Base-by-base conservation (phyloP, 2,113 vertebrate species). In the Puma concolor region DNA sequence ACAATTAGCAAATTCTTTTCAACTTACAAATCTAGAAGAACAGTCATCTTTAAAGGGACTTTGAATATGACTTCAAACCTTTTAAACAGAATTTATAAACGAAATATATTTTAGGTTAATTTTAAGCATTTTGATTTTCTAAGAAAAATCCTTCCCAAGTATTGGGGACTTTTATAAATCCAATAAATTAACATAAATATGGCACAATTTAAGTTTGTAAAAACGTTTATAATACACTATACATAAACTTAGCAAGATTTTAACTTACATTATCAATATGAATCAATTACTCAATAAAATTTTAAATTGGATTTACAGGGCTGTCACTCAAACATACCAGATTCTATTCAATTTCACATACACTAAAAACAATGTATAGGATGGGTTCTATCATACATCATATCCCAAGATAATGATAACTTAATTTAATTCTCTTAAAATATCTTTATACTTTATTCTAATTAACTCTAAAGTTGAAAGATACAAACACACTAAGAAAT, bases 181-280 rank as follows among this genome's bases (percentile, higher is more conserved):
- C 5, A n/a, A 94, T 23, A 95, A 92, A 77, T 83, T 89, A 84
- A 69, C 66, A 80, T 48, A 81, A 64, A 80, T 36, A 52, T 15
- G 25, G 6, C 84, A 54, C 4, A 81, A 67, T 88, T 80, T 85
- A 74, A 92, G n/a, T n/a, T 88, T 81, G 4, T 31, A 91, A 64
- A 79, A 84, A 95, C 80, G 3, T 74, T 91, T 6, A 85, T 77
- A 77, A 91, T 36, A 8, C 23, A 48, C 7, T 79, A 2, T 64
- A 88, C 0, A 89, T 76, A 93, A 97, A 85, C 29, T 83, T 88
- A 95, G 7, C 25, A 96, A 81, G 27, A 91, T 81, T 85, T 96
- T 25, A 84, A 38, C n/a, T 84, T 97, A 44, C 13, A 92, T 90
- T 15, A 87, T 2, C 17, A 71, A 82, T 67, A 29, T 77, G n/a